phyloP scores from a whole-genome alignment of 2,888 invertebrate species.

The Chymomyza procnemis region DNA sequence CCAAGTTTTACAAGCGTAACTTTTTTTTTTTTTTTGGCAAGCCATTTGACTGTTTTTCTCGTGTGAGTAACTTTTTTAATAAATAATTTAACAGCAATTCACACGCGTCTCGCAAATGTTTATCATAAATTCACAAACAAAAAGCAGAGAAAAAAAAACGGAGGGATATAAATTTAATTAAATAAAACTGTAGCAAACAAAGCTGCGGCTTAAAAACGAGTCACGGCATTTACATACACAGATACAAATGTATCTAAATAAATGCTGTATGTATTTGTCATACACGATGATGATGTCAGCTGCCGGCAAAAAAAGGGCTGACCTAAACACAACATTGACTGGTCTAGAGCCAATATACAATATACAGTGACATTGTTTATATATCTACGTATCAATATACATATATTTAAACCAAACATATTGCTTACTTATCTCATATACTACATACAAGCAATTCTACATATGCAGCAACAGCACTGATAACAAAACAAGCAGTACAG shows the following conservation, averaged over 20 bases:
- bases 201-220: background rate
- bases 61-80: too few species aligned
- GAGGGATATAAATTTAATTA: background rate
- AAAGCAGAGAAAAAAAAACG: background rate
- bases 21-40: background rate
- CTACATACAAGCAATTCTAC: background rate
- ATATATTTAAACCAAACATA: constrained; percentile 36
- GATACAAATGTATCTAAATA: background rate
- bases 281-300: constrained; percentile 4
- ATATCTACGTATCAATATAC: background rate
- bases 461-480: constrained; percentile 30
- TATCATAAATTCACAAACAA: background rate
- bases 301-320: constrained; percentile 1
- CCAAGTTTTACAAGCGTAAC: constrained; percentile 12
- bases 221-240: background rate
- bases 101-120: background rate
- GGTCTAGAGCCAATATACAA: background rate
- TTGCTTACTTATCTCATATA: constrained; percentile 26
- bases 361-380: too few species aligned
- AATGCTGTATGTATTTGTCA: background rate
- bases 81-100: background rate
- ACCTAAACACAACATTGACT: background rate
- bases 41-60: too few species aligned
- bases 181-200: background rate
- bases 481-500: constrained; percentile 31